Evolutionary conservation across 2,113 vertebrate genomes (phyloP).

Genomic region (Hippopotamus amphibius): DNA sequence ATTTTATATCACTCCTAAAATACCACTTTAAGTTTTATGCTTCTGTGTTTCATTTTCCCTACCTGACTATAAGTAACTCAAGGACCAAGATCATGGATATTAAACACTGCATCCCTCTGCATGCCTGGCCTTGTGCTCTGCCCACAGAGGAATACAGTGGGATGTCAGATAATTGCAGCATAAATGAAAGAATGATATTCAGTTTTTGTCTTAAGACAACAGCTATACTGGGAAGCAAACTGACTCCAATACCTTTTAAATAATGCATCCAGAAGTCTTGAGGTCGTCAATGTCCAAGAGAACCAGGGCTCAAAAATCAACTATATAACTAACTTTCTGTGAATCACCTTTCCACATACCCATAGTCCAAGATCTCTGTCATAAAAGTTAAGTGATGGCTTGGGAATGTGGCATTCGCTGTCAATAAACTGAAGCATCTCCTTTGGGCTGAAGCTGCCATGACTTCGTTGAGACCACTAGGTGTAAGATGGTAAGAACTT

Average conservation of each 20-base stretch:
- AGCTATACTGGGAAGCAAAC: neutral
- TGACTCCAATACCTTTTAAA: neutral
- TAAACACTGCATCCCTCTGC: neutral
- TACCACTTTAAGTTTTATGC: neutral
- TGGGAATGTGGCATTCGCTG: neutral
- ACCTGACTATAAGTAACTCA: neutral
- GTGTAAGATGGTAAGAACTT: neutral
- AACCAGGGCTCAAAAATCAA: neutral
- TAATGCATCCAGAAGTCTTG: neutral
- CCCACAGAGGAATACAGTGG: neutral
- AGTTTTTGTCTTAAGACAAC: neutral
- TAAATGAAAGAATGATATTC: neutral
- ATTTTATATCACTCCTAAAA: conserved; percentile 20
- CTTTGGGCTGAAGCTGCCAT: neutral
- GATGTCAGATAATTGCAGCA: neutral
- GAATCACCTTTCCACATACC: neutral
- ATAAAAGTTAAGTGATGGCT: conserved; percentile 9
- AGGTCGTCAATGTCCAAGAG: neutral
- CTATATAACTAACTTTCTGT: neutral
- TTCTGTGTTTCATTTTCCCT: neutral
- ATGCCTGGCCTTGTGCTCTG: neutral
- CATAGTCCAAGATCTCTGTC: neutral
- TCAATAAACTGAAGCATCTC: neutral
- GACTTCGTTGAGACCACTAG: neutral
- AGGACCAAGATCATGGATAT: neutral